Base-by-base conservation (phyloP, 2,888 invertebrate genomes). In the Pristionchus arcanus region DNA sequence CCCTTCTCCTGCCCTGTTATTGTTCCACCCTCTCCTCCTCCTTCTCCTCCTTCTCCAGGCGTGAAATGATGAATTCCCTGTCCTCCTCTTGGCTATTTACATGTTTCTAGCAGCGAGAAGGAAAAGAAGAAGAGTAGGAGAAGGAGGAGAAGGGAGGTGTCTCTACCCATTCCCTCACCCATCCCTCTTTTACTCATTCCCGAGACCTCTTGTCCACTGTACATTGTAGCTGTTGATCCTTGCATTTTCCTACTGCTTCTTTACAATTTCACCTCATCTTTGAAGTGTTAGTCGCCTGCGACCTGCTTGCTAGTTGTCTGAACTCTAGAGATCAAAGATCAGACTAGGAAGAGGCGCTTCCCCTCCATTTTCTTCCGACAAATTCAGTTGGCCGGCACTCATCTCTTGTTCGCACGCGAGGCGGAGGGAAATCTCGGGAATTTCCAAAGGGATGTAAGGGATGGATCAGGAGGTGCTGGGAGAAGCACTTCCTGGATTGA, bases 51-150 rank as follows among this genome's bases (percentile, higher is more conserved):
- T 42, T 19, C 71, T n/a, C 15, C 34, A 4, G 7, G 34, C 31
- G n/a, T n/a, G 77, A 77, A 77, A 77, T 77, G 77, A 77, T 77
- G 77, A 77, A 77, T 77, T 74, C 34, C 77, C 16, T 77, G 42
- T 42, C 77, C 9, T 77, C 77, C 77, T 37, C 42, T 16, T 25
- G 49, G 77, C 77, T 77, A 77, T 77, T 77, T 77, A 77, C 77
- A 77, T 77, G 77, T 77, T 77, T 77, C 77, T n/a, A 37, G 37
- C 42, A 28, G n/a, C n/a, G n/a, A n/a, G n/a, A n/a, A n/a, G 11
- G 28, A 66, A 28, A 28, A 15, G 28, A 66, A 28, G 71, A 42
- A 19, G n/a, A 77, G n/a, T n/a, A 42, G 77, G 3, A 42, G 77
- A 42, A 42, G 77, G 25, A 77, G 77, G 49, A 49, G 68, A 77